Evolutionary conservation across 2,113 vertebrate species (phyloP).

Genomic region (Sitta europaea): DNA sequence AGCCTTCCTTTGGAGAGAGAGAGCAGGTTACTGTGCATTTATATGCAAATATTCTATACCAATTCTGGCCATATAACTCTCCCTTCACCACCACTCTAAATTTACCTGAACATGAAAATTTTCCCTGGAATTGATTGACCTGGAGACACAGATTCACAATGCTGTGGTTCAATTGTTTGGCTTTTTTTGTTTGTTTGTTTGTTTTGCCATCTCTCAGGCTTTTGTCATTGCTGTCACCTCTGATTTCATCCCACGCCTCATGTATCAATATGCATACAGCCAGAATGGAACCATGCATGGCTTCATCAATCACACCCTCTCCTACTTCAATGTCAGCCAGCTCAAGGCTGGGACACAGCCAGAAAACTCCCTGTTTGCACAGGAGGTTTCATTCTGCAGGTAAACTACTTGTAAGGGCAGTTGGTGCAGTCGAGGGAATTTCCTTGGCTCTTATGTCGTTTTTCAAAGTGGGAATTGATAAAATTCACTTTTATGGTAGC

Average conservation of each 20-base stretch:
- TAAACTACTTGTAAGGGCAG: constrained; percentile 50
- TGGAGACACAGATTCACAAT: not conserved
- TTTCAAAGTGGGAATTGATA: not conserved
- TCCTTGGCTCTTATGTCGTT: not conserved
- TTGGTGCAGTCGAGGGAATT: not conserved
- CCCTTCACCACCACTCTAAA: not conserved
- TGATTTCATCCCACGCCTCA: constrained; percentile 93
- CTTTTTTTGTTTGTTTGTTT: not conserved
- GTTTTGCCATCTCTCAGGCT: constrained; percentile 73
- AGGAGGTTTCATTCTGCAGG: constrained; percentile 91
- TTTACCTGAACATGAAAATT: not conserved
- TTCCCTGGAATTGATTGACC: not conserved
- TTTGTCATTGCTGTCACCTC: constrained; percentile 97
- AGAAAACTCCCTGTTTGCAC: constrained; percentile 78
- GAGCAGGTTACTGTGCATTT: not conserved
- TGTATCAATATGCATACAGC: constrained; percentile 94
- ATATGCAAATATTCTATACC: not conserved
- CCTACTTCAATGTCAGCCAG: constrained; percentile 93
- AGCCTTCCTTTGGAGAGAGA: not conserved
- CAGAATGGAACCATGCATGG: constrained; percentile 90
- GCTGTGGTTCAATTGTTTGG: not conserved
- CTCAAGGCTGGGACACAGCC: constrained; percentile 87
- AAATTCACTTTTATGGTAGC: not conserved
- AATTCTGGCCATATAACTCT: not conserved
- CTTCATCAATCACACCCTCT: constrained; percentile 93